Evolutionary conservation across 2,113 vertebrate species (phyloP).

Genomic region (Bucco capensis): DNA sequence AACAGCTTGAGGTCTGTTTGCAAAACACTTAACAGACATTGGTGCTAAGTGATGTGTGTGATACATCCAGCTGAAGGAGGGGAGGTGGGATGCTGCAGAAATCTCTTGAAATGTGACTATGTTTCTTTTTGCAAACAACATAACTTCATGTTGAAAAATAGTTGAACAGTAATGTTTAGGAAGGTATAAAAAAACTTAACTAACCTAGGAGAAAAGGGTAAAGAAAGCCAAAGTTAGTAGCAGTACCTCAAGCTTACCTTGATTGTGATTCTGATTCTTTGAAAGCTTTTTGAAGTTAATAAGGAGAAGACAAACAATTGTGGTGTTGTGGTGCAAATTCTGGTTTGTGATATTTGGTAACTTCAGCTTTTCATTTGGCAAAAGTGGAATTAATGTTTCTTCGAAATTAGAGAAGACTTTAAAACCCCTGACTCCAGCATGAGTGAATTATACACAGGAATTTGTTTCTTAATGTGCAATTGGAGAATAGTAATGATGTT

Average conservation of each 20-base stretch:
- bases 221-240: background rate
- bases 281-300: background rate
- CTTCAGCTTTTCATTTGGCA: background rate
- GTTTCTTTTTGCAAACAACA: background rate
- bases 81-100: background rate
- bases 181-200: background rate
- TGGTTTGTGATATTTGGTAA: background rate
- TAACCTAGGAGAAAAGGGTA: background rate
- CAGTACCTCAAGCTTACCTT: background rate
- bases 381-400: background rate
- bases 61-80: background rate
- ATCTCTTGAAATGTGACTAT: background rate
- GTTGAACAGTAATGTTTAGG: background rate
- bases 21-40: accelerated
- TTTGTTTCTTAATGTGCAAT: background rate
- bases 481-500: background rate
- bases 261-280: background rate
- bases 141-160: accelerated
- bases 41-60: accelerated
- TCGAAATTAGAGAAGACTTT: background rate
- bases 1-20: background rate
- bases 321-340: background rate
- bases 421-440: background rate
- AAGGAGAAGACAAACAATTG: background rate
- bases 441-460: background rate